Percentiles rank a stretch among this genome's conserved stretches.
Evolutionary conservation across 2,113 vertebrate genomes (phyloP).

Genomic region (Donacobius atricapilla): DNA sequence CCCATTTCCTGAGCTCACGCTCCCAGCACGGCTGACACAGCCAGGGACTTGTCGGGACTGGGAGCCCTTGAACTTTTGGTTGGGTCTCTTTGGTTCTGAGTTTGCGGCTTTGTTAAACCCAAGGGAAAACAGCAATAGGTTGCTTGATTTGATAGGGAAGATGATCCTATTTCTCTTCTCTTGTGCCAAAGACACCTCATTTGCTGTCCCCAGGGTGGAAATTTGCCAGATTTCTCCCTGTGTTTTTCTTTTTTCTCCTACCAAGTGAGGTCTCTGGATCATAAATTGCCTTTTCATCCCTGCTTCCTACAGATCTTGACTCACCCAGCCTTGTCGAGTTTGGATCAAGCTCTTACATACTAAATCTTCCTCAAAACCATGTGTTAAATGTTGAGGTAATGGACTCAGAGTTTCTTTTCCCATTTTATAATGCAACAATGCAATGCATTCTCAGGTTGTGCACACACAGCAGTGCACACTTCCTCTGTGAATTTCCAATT

Average conservation of each 20-base stretch:
- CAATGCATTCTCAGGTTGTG: too few relatives aligned
- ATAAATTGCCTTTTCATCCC: not conserved
- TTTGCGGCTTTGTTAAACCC: not conserved
- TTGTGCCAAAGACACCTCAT: not conserved
- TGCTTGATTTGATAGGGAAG: not conserved
- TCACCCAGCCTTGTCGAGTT: not conserved
- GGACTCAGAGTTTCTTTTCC: fast-evolving
- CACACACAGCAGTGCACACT: not conserved
- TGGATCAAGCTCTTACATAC: not conserved
- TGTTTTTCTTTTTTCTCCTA: not conserved
- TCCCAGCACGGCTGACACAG: not conserved
- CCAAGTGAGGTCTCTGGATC: not conserved
- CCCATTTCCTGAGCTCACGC: fast-evolving
- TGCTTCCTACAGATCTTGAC: not conserved
- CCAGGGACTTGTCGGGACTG: not conserved
- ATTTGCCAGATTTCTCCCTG: not conserved
- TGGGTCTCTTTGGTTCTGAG: not conserved
- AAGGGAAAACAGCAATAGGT: not conserved
- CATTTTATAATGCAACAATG: not conserved
- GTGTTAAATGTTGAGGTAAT: fast-evolving
- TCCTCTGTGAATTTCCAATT: not conserved
- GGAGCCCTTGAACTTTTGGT: not conserved
- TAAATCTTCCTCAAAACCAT: not conserved
- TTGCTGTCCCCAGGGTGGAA: not conserved
- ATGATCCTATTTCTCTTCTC: not conserved